Conservation (phyloP, 2,113 vertebrate genomes). For the Dasyornis broadbenti region DNA sequence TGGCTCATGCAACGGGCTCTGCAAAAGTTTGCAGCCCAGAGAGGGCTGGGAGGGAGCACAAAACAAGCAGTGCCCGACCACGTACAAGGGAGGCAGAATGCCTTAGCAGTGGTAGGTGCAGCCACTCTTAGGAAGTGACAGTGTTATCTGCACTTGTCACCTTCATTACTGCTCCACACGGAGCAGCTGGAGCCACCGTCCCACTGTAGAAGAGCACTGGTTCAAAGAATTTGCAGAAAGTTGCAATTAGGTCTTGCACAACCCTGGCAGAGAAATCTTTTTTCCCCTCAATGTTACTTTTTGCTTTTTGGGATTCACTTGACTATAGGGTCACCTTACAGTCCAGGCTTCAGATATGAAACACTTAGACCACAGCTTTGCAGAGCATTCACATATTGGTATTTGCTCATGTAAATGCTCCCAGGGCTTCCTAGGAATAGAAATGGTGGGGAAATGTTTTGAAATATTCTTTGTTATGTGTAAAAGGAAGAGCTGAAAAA, state of each 20-base stretch:
- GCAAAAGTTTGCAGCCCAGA: background rate
- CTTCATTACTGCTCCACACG: background rate
- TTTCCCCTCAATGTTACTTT: background rate
- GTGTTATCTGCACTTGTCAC: background rate
- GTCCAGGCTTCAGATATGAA: background rate
- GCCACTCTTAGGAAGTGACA: background rate
- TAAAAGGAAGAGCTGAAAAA: background rate
- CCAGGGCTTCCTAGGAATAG: background rate
- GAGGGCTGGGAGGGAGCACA: background rate
- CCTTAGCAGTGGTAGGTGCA: background rate
- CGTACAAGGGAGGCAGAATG: background rate
- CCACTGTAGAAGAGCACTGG: background rate
- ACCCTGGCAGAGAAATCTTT: background rate
- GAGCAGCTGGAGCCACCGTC: background rate
- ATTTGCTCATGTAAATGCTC: background rate
- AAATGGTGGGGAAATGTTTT: background rate
- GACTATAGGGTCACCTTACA: background rate
- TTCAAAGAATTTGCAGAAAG: background rate
- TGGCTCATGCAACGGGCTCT: background rate
- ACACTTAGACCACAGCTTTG: background rate
- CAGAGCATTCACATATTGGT: background rate
- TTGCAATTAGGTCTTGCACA: background rate
- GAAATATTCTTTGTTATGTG: background rate
- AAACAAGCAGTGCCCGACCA: background rate
- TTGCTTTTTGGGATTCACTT: background rate